Evolutionary conservation across 2,113 vertebrate genomes (phyloP).

Genomic region (Melanotaenia duboulayi): DNA sequence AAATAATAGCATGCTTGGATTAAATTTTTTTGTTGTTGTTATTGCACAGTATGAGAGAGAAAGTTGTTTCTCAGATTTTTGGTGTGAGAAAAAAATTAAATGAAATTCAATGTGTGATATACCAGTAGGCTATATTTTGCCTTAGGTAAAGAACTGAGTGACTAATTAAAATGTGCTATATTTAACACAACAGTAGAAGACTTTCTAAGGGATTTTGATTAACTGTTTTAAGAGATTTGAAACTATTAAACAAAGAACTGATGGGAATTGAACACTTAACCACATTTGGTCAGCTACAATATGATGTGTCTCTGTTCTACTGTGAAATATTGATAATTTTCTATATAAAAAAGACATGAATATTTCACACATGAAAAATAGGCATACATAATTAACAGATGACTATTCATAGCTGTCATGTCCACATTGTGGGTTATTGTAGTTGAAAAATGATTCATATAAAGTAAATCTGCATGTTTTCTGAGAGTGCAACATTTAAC

Average conservation of each 20-base stretch:
- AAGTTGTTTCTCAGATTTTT: conserved; percentile 4
- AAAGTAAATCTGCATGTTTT: not conserved
- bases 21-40: not conserved
- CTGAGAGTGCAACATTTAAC: not conserved
- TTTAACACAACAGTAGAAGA: conserved; percentile 42
- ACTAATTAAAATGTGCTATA: conserved; percentile 55
- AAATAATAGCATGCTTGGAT: conserved; percentile 12
- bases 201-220: conserved; percentile 12
- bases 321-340: not conserved
- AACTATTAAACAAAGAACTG: not conserved
- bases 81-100: conserved; percentile 20
- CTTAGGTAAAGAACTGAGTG: conserved; percentile 36
- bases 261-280: not conserved
- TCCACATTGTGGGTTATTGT: not conserved
- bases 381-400: not conserved
- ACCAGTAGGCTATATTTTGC: conserved; percentile 33
- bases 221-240: conserved; percentile 4
- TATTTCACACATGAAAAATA: not conserved
- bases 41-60: conserved; percentile 1
- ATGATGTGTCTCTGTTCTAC: not conserved
- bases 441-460: not conserved
- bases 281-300: conserved; percentile 5
- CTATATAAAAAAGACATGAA: not conserved
- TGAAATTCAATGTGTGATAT: conserved; percentile 44
- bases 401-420: not conserved